Evolutionary conservation across 2,888 invertebrate genomes (phyloP).

Genomic region (Maniola hyperantus): DNA sequence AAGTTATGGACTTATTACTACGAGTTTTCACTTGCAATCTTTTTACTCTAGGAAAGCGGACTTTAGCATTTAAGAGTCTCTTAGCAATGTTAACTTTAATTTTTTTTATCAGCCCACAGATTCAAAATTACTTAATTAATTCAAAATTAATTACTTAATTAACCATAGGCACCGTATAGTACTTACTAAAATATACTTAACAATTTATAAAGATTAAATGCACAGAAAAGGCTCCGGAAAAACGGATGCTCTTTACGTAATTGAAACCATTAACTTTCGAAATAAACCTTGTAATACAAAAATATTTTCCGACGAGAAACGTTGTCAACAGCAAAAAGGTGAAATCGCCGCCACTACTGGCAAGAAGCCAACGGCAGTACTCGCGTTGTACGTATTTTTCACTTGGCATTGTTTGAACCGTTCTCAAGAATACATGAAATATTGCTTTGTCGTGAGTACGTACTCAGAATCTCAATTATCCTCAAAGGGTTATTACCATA

Average conservation of each 20-base stretch:
- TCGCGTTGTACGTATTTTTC: slow-evolving; percentile 42
- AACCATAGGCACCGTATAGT: no score
- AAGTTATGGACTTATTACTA: no score
- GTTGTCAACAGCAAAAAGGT: slow-evolving; percentile 53
- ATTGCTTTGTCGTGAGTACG: slow-evolving; percentile 44
- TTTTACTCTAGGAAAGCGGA: no score
- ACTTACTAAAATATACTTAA: not conserved
- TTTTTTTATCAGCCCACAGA: not conserved
- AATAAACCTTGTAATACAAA: slow-evolving; percentile 38
- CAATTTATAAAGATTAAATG: slow-evolving; percentile 13
- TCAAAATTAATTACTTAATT: not conserved
- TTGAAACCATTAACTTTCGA: slow-evolving; percentile 33
- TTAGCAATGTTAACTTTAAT: no score
- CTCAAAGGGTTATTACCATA: slow-evolving; percentile 1
- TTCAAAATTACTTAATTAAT: not conserved
- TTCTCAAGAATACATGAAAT: slow-evolving; percentile 40
- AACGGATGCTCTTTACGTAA: slow-evolving; percentile 33
- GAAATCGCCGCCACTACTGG: slow-evolving; percentile 59
- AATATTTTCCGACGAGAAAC: slow-evolving; percentile 60
- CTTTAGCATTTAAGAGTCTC: no score
- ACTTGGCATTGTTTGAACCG: slow-evolving; percentile 36
- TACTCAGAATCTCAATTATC: slow-evolving; percentile 37
- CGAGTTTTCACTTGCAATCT: no score
- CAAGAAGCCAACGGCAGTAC: slow-evolving; percentile 52
- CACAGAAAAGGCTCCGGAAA: slow-evolving; percentile 10